phyloP scores from a whole-genome alignment of 2,113 vertebrate species.

The Apus apus region DNA sequence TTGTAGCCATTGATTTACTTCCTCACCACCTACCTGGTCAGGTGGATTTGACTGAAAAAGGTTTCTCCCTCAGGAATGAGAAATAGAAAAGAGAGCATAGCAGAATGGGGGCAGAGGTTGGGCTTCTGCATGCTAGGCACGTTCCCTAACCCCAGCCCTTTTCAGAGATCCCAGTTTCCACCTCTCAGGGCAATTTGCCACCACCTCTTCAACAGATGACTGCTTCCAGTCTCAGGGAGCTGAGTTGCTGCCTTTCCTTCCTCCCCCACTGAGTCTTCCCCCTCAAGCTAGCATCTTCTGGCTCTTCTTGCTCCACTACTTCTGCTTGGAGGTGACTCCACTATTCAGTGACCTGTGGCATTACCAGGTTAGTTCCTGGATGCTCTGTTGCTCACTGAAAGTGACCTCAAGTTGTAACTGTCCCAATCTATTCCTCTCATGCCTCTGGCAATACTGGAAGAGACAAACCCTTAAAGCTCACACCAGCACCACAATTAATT shows the following conservation, averaged over 20 bases:
- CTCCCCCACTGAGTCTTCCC: too few species aligned
- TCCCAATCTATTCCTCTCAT: neutral
- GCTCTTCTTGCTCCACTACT: neutral
- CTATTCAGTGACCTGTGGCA: too few species aligned
- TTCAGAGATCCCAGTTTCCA: too few species aligned
- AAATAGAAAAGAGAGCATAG: neutral
- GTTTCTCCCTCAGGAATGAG: neutral
- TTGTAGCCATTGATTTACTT: neutral
- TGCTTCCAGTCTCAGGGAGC: neutral
- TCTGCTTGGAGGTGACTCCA: neutral
- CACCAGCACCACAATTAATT: neutral
- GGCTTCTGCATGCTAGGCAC: neutral
- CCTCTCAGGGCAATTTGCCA: neutral
- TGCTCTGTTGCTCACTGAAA: neutral
- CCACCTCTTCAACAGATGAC: neutral
- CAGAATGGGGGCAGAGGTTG: rapidly evolving
- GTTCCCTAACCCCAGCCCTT: neutral
- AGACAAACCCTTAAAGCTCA: neutral
- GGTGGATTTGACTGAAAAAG: neutral
- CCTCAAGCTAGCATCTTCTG: neutral
- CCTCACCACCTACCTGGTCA: neutral
- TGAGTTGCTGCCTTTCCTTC: neutral
- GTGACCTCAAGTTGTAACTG: neutral
- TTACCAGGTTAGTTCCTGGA: neutral
- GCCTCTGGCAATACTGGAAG: neutral